These are phyloP conservation scores for Brachionus rotundiformis DNA, from an alignment of 1,140 invertebrate species.

Conservation along the genomic window DNA sequence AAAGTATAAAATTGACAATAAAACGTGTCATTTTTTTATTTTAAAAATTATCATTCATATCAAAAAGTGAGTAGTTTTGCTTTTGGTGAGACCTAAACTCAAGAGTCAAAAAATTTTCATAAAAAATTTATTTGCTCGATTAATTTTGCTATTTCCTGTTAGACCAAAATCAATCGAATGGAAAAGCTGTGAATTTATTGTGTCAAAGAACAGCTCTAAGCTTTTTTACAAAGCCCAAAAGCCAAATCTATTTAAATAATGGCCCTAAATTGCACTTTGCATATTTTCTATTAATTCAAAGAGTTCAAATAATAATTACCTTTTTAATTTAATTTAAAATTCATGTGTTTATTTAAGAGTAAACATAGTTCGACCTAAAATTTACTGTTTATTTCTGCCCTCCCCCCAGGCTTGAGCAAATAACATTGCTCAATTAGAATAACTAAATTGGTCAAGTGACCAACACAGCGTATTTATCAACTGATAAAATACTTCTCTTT, in stretches of 20 bases:
- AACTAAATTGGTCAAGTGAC: background rate
- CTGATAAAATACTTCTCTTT: background rate
- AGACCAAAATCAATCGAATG: background rate
- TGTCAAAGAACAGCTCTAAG: slow-evolving; percentile 9
- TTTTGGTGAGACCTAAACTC: no score
- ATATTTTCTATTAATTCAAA: background rate
- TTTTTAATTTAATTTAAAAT: background rate
- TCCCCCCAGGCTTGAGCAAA: background rate
- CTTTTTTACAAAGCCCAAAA: background rate
- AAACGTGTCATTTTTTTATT: background rate
- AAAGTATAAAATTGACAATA: background rate
- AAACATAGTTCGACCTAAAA: background rate
- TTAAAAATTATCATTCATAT: background rate
- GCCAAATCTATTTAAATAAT: background rate
- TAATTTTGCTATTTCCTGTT: background rate
- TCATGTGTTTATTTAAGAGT: background rate
- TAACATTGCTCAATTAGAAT: slow-evolving; percentile 19
- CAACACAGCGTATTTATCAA: background rate
- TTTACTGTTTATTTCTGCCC: background rate
- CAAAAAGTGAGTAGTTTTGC: background rate
- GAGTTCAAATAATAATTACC: no score
- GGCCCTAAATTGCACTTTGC: background rate
- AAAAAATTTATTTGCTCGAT: background rate
- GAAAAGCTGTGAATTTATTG: slow-evolving; percentile 1
- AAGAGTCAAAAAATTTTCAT: no score